Evolutionary conservation across 2,113 vertebrate genomes (phyloP).

Genomic region (Sorex araneus): DNA sequence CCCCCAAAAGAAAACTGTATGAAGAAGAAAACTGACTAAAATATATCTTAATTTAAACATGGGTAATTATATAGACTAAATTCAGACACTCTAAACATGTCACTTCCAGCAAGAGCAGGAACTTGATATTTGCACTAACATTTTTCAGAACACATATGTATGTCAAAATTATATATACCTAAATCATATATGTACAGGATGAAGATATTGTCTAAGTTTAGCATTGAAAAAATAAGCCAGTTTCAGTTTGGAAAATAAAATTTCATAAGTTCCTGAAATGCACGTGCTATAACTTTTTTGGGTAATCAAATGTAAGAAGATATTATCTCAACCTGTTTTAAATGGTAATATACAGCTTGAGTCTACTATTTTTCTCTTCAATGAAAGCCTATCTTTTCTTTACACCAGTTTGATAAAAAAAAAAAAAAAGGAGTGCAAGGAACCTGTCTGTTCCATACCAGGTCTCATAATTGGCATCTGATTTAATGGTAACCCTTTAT

Average conservation of each 20-base stretch:
- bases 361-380: neutral
- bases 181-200: neutral
- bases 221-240: neutral
- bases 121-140: neutral
- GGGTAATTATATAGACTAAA: neutral
- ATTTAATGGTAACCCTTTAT: neutral
- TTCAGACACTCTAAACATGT: neutral
- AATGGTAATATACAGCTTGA: neutral
- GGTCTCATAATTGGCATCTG: neutral
- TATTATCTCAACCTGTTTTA: neutral
- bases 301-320: neutral
- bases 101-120: neutral
- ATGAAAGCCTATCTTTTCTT: neutral
- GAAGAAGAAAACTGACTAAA: too few relatives aligned
- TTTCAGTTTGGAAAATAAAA: neutral
- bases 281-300: too few relatives aligned
- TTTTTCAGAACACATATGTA: too few relatives aligned
- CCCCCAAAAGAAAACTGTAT: neutral
- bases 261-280: neutral
- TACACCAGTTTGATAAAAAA: neutral
- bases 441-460: neutral
- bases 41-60: too few relatives aligned
- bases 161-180: neutral
- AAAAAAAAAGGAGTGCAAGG: too few relatives aligned
- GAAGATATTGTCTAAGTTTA: neutral